phyloP scores from a whole-genome alignment of 2,797 vertebrate species.

The Fistularia commersonii region DNA sequence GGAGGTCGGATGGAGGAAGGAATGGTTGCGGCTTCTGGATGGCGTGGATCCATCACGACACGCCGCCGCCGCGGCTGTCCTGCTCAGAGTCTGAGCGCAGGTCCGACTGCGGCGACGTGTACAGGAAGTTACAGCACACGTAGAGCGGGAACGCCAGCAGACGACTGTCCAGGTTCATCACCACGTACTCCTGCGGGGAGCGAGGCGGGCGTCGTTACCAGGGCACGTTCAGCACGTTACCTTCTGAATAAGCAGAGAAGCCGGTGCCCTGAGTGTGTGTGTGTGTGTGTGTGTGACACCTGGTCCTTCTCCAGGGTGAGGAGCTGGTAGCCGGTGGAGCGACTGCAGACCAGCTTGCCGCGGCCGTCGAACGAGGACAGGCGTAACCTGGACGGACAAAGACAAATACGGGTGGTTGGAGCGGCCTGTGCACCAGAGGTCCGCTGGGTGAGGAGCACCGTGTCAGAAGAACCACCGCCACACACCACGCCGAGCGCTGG shows the following conservation, averaged over 20 bases:
- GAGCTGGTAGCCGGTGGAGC: slow-evolving; percentile 92
- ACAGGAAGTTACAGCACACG: slow-evolving; percentile 96
- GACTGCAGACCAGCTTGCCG: slow-evolving; percentile 88
- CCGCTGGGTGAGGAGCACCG: no score
- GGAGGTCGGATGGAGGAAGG: slow-evolving; percentile 1
- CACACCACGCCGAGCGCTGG: no score
- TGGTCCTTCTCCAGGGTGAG: slow-evolving; percentile 96
- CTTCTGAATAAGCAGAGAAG: neutral
- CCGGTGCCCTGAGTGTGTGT: neutral
- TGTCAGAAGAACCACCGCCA: no score
- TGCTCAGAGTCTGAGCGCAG: slow-evolving; percentile 70
- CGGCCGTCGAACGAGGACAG: slow-evolving; percentile 90
- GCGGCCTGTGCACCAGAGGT: no score
- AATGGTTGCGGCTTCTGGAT: slow-evolving; percentile 15
- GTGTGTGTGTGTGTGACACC: slow-evolving; percentile 52
- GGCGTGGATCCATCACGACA: slow-evolving; percentile 55
- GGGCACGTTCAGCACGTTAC: neutral
- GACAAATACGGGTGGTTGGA: neutral
- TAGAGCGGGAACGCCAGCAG: slow-evolving; percentile 92
- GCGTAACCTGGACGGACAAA: slow-evolving; percentile 78
- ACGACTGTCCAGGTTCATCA: slow-evolving; percentile 95
- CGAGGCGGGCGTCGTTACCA: neutral
- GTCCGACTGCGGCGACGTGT: slow-evolving; percentile 82
- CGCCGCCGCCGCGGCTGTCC: slow-evolving; percentile 55
- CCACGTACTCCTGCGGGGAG: slow-evolving; percentile 85